Evolutionary conservation across 35 echinoderm and acorn worm species (phyloP).

Genomic region (Strongylocentrotus purpuratus): DNA sequence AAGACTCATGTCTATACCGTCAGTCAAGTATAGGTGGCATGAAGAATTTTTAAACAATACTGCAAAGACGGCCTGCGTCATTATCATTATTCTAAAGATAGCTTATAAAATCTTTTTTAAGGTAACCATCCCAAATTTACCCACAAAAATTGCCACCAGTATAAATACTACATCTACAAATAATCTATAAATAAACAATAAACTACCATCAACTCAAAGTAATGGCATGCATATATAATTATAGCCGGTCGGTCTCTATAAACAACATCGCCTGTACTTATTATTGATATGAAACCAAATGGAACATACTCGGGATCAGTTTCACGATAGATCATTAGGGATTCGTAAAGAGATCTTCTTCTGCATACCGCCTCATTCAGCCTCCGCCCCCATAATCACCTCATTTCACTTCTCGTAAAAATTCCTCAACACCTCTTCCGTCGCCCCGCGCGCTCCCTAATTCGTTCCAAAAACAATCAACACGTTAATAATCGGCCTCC

Average conservation of each 20-base stretch:
- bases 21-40: too few species aligned
- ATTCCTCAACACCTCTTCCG: neutral
- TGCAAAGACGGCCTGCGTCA: neutral
- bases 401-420: neutral
- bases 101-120: too few species aligned
- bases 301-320: neutral
- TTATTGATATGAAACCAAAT: neutral
- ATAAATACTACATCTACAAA: neutral
- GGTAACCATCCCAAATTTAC: too few species aligned
- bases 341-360: neutral
- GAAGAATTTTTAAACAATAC: too few species aligned
- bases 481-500: neutral
- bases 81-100: neutral
- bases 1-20: too few species aligned
- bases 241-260: too few species aligned
- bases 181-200: neutral
- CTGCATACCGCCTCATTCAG: neutral
- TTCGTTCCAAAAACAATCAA: neutral
- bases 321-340: neutral
- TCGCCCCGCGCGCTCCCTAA: neutral
- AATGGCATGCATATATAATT: neutral
- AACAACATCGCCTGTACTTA: too few species aligned
- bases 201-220: neutral
- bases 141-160: neutral
- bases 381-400: neutral